Conservation (phyloP, 2,888 invertebrate species). For the Caenorhabditis macrosperma region DNA sequence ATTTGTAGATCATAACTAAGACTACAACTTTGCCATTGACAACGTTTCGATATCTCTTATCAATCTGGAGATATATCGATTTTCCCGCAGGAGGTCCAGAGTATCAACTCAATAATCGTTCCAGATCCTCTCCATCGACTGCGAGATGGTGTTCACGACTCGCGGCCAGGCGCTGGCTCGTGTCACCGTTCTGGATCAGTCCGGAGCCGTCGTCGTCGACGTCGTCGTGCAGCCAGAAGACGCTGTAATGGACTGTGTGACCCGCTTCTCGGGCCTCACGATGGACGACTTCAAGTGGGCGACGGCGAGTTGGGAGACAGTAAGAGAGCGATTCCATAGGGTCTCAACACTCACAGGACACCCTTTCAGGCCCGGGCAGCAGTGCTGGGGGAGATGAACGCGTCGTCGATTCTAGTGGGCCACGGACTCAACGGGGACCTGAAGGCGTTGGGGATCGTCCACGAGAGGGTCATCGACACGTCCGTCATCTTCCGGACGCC, state of each 20-base stretch:
- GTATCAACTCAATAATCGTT: too few species aligned
- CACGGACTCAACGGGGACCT: conserved; percentile 15
- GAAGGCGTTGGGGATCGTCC: not conserved
- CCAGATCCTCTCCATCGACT: not conserved
- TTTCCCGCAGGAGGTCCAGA: too few species aligned
- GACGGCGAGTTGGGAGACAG: not conserved
- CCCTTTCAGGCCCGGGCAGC: not conserved
- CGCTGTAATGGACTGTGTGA: not conserved
- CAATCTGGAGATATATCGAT: too few species aligned
- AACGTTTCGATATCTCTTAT: too few species aligned
- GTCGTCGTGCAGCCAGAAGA: not conserved
- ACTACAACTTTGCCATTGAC: too few species aligned
- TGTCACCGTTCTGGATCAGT: not conserved
- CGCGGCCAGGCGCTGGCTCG: conserved; percentile 3
- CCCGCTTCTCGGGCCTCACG: conserved; percentile 1
- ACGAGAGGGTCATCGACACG: not conserved
- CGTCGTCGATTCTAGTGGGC: not conserved
- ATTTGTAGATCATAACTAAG: too few species aligned
- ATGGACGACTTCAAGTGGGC: not conserved
- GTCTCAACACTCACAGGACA: too few species aligned
- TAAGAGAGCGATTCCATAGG: too few species aligned
- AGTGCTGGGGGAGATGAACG: not conserved
- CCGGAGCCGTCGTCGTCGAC: not conserved
- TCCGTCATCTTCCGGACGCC: not conserved
- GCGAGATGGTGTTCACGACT: conserved; percentile 1